These are phyloP conservation scores for Zonotrichia leucophrys DNA, from an alignment of 2,113 vertebrate species.

Conservation along the genomic window DNA sequence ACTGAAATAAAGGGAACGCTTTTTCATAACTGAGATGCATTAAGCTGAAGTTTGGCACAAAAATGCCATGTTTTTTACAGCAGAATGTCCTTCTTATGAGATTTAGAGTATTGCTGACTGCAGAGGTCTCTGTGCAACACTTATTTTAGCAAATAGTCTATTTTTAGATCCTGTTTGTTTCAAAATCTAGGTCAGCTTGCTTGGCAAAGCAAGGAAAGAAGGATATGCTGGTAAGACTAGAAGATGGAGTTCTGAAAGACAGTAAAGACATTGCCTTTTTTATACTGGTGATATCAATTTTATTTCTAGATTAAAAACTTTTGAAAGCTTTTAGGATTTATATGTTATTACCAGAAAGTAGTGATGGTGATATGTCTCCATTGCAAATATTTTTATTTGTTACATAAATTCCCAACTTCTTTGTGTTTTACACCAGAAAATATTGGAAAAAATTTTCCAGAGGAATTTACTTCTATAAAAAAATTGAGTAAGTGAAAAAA, in stretches of 20 bases:
- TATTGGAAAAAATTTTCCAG: neutral
- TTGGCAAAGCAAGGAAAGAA: neutral
- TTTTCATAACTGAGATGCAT: neutral
- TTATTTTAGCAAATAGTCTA: slow-evolving; percentile 43
- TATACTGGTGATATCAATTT: neutral
- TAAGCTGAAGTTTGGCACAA: neutral
- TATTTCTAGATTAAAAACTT: neutral
- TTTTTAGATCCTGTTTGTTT: slow-evolving; percentile 53
- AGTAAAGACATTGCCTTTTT: neutral
- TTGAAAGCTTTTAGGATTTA: neutral
- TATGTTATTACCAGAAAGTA: neutral
- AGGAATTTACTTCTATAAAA: neutral
- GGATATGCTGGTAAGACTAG: neutral
- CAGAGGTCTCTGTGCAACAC: neutral
- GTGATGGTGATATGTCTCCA: neutral
- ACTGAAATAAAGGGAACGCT: neutral
- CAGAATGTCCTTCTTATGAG: neutral
- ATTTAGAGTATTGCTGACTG: slow-evolving; percentile 5
- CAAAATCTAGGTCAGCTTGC: slow-evolving; percentile 60
- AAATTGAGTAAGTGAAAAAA: neutral
- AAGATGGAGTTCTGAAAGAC: neutral
- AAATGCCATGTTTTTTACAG: neutral
- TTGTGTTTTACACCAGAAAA: neutral
- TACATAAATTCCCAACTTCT: neutral
- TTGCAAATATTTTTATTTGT: neutral